Evolutionary conservation across 2,888 invertebrate species (phyloP), one percentile per base, ranked within the genome.

Genomic region (Acleris cristana): DNA sequence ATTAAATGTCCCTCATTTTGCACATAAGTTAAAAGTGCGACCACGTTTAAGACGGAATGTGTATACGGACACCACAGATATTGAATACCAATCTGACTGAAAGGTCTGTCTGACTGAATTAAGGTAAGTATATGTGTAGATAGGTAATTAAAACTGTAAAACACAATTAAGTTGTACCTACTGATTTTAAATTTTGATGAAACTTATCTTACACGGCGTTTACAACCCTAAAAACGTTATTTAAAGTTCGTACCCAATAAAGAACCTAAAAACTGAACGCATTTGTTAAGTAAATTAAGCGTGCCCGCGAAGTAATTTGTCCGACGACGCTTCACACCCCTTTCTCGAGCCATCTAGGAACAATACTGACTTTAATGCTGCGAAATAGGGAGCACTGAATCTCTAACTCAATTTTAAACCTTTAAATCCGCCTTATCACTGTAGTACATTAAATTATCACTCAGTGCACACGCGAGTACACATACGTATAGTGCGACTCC

Each of bases 241-340:
- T 34, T 18, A n/a, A 48, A n/a, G 48, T 45, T n/a, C n/a, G n/a
- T 6, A 48, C 48, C 18, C 48, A 48, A 48, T 48, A 48, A 48
- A 48, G 40, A 48, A 48, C 72, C 73, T 75, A 74, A 78, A 83
- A 85, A 83, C 82, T 83, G 78, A 81, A 82, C 83, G 80, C 84
- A 85, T 86, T 87, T 86, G 83, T 87, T 81, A 88, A 86, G 81
- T 85, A 84, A 87, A 87, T 89, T 84, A 88, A 85, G 79, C 83
- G 83, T 84, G 78, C 76, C 83, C 80, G 79, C 75, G 75, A 76
- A 83, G 82, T 79, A 85, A 89, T 89, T 89, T 88, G 84, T 85
- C 80, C 80, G 82, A 80, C 83, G 77, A 78, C 82, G 79, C 75
- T 73, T 77, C 73, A 78, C 79, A 81, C 84, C 82, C 83, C 79